Percentiles rank a stretch among this genome's conserved stretches.
Evolutionary conservation across 1,140 invertebrate species (phyloP).

Genomic region (Drosophila ficusphila): DNA sequence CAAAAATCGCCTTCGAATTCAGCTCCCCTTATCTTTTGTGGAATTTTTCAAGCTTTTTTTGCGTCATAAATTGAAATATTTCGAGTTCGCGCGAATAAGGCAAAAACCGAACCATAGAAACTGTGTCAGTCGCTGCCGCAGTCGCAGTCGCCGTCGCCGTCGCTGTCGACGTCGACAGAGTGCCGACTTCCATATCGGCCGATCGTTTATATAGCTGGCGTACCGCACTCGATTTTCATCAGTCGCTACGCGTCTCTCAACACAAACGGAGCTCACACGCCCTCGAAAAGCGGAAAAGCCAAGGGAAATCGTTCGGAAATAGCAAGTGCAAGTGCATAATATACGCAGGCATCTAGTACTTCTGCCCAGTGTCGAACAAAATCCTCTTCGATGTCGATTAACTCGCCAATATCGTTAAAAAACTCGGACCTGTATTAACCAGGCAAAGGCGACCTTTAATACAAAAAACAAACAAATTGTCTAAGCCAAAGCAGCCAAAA

Average conservation of each 20-base stretch:
- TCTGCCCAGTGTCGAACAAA: slow-evolving; percentile 48
- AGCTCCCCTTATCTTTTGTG: slow-evolving; percentile 32
- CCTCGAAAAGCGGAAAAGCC: neutral
- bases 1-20: slow-evolving; percentile 48
- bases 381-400: slow-evolving; percentile 83
- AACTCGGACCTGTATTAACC: slow-evolving; percentile 83
- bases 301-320: slow-evolving; percentile 26
- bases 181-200: neutral
- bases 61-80: slow-evolving; percentile 73
- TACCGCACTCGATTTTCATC: slow-evolving; percentile 14
- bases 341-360: slow-evolving; percentile 13
- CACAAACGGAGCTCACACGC: slow-evolving; percentile 5
- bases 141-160: neutral
- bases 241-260: slow-evolving; percentile 55
- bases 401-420: slow-evolving; percentile 81
- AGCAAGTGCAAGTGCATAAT: slow-evolving; percentile 61
- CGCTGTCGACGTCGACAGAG: slow-evolving; percentile 2
- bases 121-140: slow-evolving; percentile 44
- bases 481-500: slow-evolving; percentile 9
- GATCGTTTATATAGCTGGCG: slow-evolving; percentile 33
- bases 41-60: slow-evolving; percentile 75
- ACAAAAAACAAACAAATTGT: slow-evolving; percentile 7
- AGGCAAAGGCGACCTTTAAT: slow-evolving; percentile 64
- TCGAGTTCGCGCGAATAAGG: slow-evolving; percentile 21
- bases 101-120: slow-evolving; percentile 31